Percentiles rank a stretch among this genome's conserved stretches.
These are phyloP conservation scores for Uloborus diversus DNA, from an alignment of 1,140 invertebrate species.

Conservation along the genomic window DNA sequence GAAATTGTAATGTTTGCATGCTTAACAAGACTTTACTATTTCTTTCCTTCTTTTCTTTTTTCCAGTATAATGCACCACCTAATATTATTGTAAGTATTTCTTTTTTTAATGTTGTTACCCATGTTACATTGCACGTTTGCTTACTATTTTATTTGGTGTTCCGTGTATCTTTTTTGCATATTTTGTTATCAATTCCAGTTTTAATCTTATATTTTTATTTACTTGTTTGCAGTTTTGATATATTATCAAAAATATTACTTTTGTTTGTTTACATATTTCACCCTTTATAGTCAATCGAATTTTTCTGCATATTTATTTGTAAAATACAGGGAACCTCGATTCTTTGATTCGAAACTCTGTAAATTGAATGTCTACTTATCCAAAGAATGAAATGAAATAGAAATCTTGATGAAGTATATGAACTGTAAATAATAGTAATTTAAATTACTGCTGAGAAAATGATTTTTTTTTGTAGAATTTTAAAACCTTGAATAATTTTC, in stretches of 20 bases:
- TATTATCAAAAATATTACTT: not conserved
- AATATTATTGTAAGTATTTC: slow-evolving; percentile 53
- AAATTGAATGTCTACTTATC: too few species aligned
- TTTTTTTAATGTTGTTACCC: not conserved
- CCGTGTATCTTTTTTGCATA: not conserved
- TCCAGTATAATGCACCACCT: slow-evolving; percentile 52
- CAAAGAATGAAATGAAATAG: too few species aligned
- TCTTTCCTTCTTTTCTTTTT: slow-evolving; percentile 57
- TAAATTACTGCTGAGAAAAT: too few species aligned
- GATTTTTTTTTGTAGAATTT: too few species aligned
- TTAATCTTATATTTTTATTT: not conserved
- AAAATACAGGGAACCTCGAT: too few species aligned
- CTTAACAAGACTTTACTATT: slow-evolving; percentile 6
- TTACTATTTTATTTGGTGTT: not conserved
- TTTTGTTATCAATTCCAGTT: not conserved
- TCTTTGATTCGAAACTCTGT: too few species aligned
- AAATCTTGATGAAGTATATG: too few species aligned
- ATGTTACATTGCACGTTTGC: not conserved
- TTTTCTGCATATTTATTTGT: too few species aligned
- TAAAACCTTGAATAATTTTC: too few species aligned
- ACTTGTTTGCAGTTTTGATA: not conserved
- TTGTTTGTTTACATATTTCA: not conserved
- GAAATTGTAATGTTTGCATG: too few species aligned
- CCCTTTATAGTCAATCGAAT: too few species aligned
- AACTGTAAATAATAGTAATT: too few species aligned